Conservation (phyloP, 1,140 invertebrate species). For the Drosophila varians region DNA sequence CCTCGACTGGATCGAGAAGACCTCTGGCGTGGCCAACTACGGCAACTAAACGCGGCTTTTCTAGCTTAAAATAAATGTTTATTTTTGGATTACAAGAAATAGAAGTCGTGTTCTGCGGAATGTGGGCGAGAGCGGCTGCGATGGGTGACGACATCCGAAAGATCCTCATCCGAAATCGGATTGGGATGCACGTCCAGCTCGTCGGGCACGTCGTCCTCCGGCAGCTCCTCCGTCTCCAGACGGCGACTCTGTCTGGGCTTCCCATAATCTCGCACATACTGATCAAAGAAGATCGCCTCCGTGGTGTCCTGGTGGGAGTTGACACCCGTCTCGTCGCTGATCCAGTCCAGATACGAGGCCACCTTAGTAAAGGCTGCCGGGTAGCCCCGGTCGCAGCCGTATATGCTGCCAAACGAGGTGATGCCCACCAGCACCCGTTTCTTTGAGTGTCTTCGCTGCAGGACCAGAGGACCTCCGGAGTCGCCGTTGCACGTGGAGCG, state of each 20-base stretch:
- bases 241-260: constrained; percentile 48
- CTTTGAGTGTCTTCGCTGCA: constrained; percentile 69
- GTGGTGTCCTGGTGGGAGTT: constrained; percentile 64
- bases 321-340: constrained; percentile 82
- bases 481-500: constrained; percentile 84
- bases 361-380: constrained; percentile 85
- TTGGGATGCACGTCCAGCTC: constrained; percentile 52
- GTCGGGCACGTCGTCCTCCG: constrained; percentile 55
- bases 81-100: constrained; percentile 70
- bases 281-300: constrained; percentile 70
- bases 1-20: constrained; percentile 84
- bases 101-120: constrained; percentile 52
- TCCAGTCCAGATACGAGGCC: constrained; percentile 85
- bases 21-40: constrained; percentile 51
- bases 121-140: constrained; percentile 41
- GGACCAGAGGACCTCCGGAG: constrained; percentile 84
- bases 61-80: constrained; percentile 63
- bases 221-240: constrained; percentile 30
- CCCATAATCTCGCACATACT: constrained; percentile 59
- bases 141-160: constrained; percentile 23
- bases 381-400: constrained; percentile 85
- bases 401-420: constrained; percentile 85
- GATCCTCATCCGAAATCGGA: constrained; percentile 28
- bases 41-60: constrained; percentile 38
- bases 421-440: constrained; percentile 84